A percentile compares a stretch with the other conserved stretches of the same genome.
These are phyloP conservation scores for Autographa gamma DNA, from an alignment of 2,888 invertebrate species.

Conservation along the genomic window DNA sequence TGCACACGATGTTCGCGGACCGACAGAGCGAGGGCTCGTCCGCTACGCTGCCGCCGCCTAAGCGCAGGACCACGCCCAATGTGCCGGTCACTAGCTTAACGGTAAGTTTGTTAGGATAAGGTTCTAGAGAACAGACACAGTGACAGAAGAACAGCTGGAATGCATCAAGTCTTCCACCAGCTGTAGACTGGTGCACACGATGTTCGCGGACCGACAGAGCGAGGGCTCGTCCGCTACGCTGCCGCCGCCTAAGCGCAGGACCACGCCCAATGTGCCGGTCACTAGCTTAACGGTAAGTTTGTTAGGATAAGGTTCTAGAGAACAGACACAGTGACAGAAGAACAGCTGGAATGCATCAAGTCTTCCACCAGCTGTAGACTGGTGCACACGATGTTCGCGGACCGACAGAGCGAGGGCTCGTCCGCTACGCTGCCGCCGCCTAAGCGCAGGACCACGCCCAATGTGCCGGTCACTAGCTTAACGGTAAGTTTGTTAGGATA, in stretches of 20 bases:
- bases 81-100: constrained; percentile 66
- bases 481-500: too few species aligned
- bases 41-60: constrained; percentile 73
- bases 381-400: constrained; percentile 74
- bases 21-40: constrained; percentile 66
- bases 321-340: constrained; percentile 99
- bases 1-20: constrained; percentile 76
- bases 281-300: too few species aligned
- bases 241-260: constrained; percentile 74
- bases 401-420: too few species aligned
- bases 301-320: too few species aligned
- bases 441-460: constrained; percentile 73
- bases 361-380: constrained; percentile 74
- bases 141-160: constrained; percentile 97
- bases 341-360: constrained; percentile 94
- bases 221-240: constrained; percentile 68
- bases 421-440: constrained; percentile 74
- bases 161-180: constrained; percentile 85
- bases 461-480: constrained; percentile 66
- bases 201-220: too few species aligned
- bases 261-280: constrained; percentile 72
- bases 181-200: constrained; percentile 76
- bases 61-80: constrained; percentile 74
- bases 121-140: constrained; percentile 99
- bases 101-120: too few species aligned